Evolutionary conservation across 2,113 vertebrate species (phyloP), one percentile per base, ranked within the genome.

Genomic region (Vidua macroura): DNA sequence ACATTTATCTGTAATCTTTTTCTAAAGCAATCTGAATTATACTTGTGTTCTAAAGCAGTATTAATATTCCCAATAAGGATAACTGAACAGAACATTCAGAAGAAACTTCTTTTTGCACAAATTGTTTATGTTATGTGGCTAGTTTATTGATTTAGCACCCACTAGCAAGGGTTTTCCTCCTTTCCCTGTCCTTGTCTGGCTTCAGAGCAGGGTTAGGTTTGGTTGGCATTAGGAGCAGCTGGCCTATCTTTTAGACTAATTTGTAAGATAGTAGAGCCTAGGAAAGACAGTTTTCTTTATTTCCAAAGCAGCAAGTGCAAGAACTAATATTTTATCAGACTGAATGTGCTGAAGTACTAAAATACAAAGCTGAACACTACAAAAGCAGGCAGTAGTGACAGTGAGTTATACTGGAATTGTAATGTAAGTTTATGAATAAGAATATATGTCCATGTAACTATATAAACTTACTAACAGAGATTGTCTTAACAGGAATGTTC

Each of bases 311-410:
- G 46, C 22, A 70, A 74, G 17, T 19, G 7, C 20, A 80, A 53
- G 48, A 91, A n/a, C 9, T 39, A 35, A 4, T 52, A 19, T 7
- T 52, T 23, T 48, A 27, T 46, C 30, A 70, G 56, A 13, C 35
- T 35, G 37, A 23, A 33, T 59, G 46, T 80, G 31, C 18, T 49
- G 27, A 69, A 73, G 21, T 14, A n/a, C 41, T 76, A 15, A 79
- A 78, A 49, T 28, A 22, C 0, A 0, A 63, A 59, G 31, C 49
- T 31, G 10, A 55, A 12, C 2, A 18, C 11, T 35, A 37, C 23
- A 51, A 35, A 63, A 74, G 27, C 21, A 43, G 55, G 37, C 39
- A 64, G 39, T 18, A 31, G 19, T 28, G 39, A 25, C 56, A 30
- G 53, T 31, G 46, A 81, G 15, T 69, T 53, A 58, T 1, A 5